Percentiles rank a stretch among this genome's conserved stretches.
Conservation (phyloP, 2,113 vertebrate species). For the Prochilodus magdalenae region DNA sequence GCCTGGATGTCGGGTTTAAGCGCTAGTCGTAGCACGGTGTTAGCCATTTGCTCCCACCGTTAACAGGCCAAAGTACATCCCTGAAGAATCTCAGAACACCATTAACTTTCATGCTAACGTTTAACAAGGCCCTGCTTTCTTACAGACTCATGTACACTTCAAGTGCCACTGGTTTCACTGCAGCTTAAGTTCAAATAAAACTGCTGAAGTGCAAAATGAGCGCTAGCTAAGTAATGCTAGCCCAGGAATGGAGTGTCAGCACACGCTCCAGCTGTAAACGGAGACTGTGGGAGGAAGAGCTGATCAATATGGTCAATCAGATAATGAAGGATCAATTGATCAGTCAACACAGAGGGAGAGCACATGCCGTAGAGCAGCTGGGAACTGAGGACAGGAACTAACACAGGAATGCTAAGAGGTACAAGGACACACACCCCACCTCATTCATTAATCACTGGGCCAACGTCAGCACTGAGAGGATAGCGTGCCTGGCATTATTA, state of each 20-base stretch:
- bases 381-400: background rate
- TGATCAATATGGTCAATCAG: conserved; percentile 9
- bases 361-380: background rate
- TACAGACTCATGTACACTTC: background rate
- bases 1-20: background rate
- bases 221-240: conserved; percentile 9
- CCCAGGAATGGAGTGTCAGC: background rate
- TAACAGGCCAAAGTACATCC: background rate
- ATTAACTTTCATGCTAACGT: conserved; percentile 28
- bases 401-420: background rate
- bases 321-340: conserved; percentile 19
- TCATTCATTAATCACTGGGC: too few species aligned
- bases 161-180: background rate
- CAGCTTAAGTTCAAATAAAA: background rate
- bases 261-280: background rate
- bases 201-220: background rate
- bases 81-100: background rate
- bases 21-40: background rate
- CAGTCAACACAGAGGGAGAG: conserved; percentile 8
- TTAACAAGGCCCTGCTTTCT: background rate
- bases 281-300: background rate
- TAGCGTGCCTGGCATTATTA: too few species aligned
- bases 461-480: too few species aligned
- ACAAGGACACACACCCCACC: too few species aligned
- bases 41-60: background rate